phyloP scores from a whole-genome alignment of 92 coral and sea anemone genomes.

The Parazoanthus swiftii region DNA sequence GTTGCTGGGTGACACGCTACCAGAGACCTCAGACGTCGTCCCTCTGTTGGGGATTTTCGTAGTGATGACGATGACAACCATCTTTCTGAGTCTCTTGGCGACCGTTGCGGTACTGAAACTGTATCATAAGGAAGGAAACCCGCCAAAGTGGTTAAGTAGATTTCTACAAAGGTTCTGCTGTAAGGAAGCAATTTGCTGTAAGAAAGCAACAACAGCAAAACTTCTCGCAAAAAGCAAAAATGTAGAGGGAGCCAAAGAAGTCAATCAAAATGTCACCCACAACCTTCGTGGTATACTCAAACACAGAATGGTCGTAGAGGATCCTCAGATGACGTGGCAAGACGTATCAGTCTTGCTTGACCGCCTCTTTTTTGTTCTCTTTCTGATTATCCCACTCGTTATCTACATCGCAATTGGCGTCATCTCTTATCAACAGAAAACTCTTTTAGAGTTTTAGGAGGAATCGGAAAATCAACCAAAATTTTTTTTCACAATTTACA shows the following conservation, averaged over 20 bases:
- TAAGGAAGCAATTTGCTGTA: neutral
- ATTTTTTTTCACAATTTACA: too few relatives aligned
- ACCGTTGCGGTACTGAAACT: slow-evolving; percentile 63
- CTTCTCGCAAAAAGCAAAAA: neutral
- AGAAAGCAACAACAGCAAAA: neutral
- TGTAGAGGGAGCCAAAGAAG: neutral
- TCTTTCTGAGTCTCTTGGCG: slow-evolving; percentile 66
- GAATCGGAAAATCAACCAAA: neutral
- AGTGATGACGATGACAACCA: slow-evolving; percentile 60
- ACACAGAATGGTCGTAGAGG: neutral
- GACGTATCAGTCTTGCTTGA: slow-evolving; percentile 6
- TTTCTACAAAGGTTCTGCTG: neutral
- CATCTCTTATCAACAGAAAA: neutral
- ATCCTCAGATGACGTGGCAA: slow-evolving; percentile 5
- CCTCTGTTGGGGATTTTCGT: slow-evolving; percentile 74
- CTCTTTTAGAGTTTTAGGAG: neutral
- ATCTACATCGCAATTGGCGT: slow-evolving; percentile 9
- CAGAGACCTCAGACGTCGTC: slow-evolving; percentile 74
- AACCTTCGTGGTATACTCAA: neutral
- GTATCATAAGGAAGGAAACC: slow-evolving; percentile 14
- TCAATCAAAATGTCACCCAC: neutral
- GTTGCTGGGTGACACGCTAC: slow-evolving; percentile 70
- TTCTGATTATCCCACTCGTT: neutral
- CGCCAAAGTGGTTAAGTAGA: slow-evolving; percentile 1
- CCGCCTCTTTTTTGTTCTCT: slow-evolving; percentile 13